These are phyloP conservation scores for Neocrepidodera transversa DNA, from an alignment of 2,888 invertebrate genomes.

Conservation along the genomic window DNA sequence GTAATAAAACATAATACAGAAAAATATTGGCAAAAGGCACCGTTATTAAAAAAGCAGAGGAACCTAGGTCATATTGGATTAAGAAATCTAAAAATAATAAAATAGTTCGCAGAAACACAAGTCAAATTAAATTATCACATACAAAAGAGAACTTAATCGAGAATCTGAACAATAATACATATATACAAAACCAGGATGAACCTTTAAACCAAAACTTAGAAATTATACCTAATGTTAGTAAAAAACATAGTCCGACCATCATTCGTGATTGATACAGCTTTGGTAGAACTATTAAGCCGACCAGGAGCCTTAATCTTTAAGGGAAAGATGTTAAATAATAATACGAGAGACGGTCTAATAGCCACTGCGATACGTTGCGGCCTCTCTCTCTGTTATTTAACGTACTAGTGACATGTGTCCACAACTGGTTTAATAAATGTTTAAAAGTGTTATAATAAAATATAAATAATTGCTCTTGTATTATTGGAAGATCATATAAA, in stretches of 20 bases:
- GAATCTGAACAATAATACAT: neutral
- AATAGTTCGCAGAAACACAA: neutral
- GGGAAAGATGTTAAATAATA: neutral
- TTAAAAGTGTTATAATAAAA: too few species aligned
- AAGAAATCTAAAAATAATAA: neutral
- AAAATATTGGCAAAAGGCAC: slow-evolving; percentile 35
- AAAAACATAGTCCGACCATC: neutral
- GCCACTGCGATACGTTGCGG: too few species aligned
- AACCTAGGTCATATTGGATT: neutral
- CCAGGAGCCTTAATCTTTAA: neutral
- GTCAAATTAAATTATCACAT: neutral
- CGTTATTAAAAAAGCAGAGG: slow-evolving; percentile 24
- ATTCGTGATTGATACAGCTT: neutral
- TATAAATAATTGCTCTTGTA: too few species aligned
- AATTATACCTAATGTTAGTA: neutral
- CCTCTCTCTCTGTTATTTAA: too few species aligned
- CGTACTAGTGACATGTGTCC: too few species aligned
- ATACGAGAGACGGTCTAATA: too few species aligned
- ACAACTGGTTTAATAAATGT: too few species aligned
- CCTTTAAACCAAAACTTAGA: neutral
- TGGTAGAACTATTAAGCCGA: neutral
- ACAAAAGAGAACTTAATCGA: neutral
- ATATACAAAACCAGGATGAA: too few species aligned
- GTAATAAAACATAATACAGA: slow-evolving; percentile 34
- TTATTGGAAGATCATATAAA: too few species aligned